Evolutionary conservation across 2,113 vertebrate species (phyloP).

Genomic region (Athene noctua): DNA sequence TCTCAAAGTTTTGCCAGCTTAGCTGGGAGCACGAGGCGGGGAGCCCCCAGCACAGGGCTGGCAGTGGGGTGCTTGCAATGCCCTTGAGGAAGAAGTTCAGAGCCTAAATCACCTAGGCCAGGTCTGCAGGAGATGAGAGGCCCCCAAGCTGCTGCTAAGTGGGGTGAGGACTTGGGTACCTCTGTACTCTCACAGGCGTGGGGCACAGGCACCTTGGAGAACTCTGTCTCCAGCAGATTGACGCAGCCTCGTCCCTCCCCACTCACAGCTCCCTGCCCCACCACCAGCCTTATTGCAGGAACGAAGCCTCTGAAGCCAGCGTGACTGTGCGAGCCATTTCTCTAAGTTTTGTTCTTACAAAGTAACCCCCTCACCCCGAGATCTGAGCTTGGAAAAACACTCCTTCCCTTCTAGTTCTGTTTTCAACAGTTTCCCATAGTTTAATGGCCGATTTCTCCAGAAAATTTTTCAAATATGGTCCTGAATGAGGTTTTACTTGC

Average conservation of each 20-base stretch:
- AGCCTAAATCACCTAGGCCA: not conserved
- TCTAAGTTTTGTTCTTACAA: not conserved
- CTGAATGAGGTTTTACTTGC: not conserved
- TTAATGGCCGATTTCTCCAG: not conserved
- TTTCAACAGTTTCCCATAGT: not conserved
- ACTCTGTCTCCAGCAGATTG: not conserved
- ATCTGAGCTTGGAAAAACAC: not conserved
- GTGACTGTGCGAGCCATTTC: not conserved
- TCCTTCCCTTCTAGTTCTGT: not conserved
- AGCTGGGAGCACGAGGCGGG: not conserved
- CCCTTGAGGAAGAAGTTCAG: not conserved
- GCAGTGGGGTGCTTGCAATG: not conserved
- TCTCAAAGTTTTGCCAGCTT: not conserved
- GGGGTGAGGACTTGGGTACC: not conserved
- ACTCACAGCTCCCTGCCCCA: not conserved
- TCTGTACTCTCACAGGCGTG: not conserved
- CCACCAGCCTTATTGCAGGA: not conserved
- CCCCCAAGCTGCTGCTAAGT: not conserved
- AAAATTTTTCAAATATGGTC: not conserved
- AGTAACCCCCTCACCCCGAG: not conserved
- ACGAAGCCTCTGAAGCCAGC: not conserved
- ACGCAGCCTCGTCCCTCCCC: not conserved
- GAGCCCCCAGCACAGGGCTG: not conserved
- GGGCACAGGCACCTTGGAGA: not conserved
- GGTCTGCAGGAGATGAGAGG: not conserved